phyloP scores from a whole-genome alignment of 2,888 invertebrate genomes.

The Eupsilia transversa region DNA sequence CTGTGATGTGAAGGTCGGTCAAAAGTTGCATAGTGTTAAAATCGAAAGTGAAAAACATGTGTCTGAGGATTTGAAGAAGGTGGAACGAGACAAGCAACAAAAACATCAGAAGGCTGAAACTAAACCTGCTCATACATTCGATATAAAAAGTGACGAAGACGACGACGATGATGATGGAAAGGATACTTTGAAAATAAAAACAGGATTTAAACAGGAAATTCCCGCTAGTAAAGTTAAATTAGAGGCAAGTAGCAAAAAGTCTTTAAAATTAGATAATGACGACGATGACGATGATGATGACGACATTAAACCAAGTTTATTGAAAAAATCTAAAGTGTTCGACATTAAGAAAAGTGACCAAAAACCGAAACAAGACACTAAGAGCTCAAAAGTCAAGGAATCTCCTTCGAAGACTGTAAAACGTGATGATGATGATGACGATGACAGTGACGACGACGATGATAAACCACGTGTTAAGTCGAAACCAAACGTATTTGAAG shows the following conservation, averaged over 20 bases:
- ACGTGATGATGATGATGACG: slow-evolving; percentile 56
- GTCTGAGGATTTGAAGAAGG: slow-evolving; percentile 79
- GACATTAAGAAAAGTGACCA: slow-evolving; percentile 49
- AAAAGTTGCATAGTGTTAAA: slow-evolving; percentile 82
- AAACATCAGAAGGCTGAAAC: slow-evolving; percentile 74
- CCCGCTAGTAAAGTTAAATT: slow-evolving; percentile 61
- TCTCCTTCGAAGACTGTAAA: slow-evolving; percentile 29
- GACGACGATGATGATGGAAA: slow-evolving; percentile 71
- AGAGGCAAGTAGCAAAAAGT: slow-evolving; percentile 59
- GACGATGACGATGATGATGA: slow-evolving; percentile 64
- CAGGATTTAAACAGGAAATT: slow-evolving; percentile 69
- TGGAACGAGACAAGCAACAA: slow-evolving; percentile 77
- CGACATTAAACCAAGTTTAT: slow-evolving; percentile 43
- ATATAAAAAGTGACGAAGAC: slow-evolving; percentile 75
- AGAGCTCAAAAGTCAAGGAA: slow-evolving; percentile 43
- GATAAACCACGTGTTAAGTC: slow-evolving; percentile 57
- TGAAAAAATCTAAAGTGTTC: slow-evolving; percentile 38
- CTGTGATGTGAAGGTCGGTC: slow-evolving; percentile 84
- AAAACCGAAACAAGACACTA: slow-evolving; percentile 47
- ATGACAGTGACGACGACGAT: slow-evolving; percentile 56
- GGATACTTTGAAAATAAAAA: slow-evolving; percentile 65
- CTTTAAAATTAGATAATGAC: slow-evolving; percentile 55
- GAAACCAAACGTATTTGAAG: slow-evolving; percentile 61
- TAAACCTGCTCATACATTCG: slow-evolving; percentile 72
- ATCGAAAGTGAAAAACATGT: slow-evolving; percentile 81